Base-by-base conservation (phyloP, 1,140 invertebrate genomes). In the Idris sp. region DNA sequence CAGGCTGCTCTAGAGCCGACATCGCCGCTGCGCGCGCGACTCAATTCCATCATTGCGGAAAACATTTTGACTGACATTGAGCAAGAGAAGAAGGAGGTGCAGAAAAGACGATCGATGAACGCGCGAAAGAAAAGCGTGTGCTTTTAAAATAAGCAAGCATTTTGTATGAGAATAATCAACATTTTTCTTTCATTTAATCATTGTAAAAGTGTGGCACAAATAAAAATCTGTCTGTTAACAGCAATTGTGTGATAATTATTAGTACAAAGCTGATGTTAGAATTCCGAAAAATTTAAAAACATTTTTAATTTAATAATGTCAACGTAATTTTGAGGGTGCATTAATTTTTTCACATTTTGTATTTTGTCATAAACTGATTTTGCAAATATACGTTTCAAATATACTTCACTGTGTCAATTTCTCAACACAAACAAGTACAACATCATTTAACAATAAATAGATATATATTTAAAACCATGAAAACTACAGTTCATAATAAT, bases 111-210 rank as follows among this genome's bases (percentile, higher is more conserved):
- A 2, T 79, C 78, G 4, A 74, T 84, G 9, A 46, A 65, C 11
- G 84, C 82, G 26, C 76, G 84, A 35, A 87, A 86, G 80, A 87
- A 85, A 68, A 83, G 76, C 48, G 83, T 86, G 0, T 83, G 81
- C 5, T 85, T 86, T 53, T 84, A 81, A 77, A 1, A 5, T 18
- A 8, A 4, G 2, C 41, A 28, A 44, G 6, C 35, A 15, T 38
- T 38, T 38, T 38, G n/a, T n/a, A n/a, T n/a, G n/a, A n/a, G n/a
- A n/a, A n/a, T n/a, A n/a, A n/a, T n/a, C n/a, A n/a, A n/a, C n/a
- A n/a, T n/a, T n/a, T 40, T 53, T 16, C 38, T 53, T 38, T 38
- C 6, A 40, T 40, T 53, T 16, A 16, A 16, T 43, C 7, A 43
- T 4, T 59, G 54, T 59, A 59, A 46, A 59, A 26, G 30, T 59